A percentile compares a stretch with the other conserved stretches of the same genome.
Evolutionary conservation across 2,797 vertebrate species (phyloP).

Genomic region (Lepus oiostolus): DNA sequence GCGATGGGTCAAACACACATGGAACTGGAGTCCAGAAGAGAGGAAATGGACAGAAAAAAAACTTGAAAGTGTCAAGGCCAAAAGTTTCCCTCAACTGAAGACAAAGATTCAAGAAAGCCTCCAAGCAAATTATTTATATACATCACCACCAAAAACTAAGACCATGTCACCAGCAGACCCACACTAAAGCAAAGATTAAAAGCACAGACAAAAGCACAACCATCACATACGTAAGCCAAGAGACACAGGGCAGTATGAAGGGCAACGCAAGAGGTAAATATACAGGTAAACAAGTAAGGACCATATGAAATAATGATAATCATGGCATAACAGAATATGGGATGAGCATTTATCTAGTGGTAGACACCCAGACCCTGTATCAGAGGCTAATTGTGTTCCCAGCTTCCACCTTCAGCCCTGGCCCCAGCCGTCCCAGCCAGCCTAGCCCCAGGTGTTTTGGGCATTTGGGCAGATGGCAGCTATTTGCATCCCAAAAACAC

Average conservation of each 20-base stretch:
- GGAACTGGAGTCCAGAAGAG: background rate
- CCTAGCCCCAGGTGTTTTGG: too few species aligned
- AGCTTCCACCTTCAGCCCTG: too few species aligned
- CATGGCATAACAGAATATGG: too few species aligned
- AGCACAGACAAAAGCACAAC: background rate
- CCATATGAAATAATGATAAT: background rate
- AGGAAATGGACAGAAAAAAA: background rate
- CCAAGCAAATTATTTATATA: background rate
- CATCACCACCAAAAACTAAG: background rate
- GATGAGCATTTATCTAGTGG: too few species aligned
- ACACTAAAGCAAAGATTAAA: background rate
- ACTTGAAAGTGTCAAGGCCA: background rate
- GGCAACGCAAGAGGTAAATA: background rate
- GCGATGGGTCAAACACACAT: background rate
- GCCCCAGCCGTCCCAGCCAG: too few species aligned
- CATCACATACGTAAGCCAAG: background rate
- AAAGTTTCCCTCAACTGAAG: background rate
- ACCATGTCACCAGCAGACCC: background rate
- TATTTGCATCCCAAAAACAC: too few species aligned
- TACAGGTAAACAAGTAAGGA: background rate
- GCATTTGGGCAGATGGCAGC: too few species aligned
- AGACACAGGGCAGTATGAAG: background rate
- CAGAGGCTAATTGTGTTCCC: too few species aligned
- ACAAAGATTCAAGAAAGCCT: background rate
- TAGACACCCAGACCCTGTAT: too few species aligned